Evolutionary conservation across 1,140 invertebrate species (phyloP).

Genomic region (Muscidifurax raptorellus): DNA sequence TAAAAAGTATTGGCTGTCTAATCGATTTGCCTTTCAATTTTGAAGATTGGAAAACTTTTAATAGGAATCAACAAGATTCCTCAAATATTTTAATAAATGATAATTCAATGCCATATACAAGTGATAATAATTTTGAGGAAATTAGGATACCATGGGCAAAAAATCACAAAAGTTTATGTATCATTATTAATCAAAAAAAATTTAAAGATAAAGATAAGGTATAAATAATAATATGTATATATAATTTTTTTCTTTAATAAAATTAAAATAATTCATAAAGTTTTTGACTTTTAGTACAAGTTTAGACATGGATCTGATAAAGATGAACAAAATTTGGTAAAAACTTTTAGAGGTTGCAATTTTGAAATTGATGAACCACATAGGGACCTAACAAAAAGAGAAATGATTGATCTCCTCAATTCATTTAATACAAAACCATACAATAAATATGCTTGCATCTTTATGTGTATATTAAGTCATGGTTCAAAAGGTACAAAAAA

Average conservation of each 20-base stretch:
- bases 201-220: slow-evolving; percentile 15
- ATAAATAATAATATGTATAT: too few species aligned
- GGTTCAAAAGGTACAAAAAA: slow-evolving; percentile 34
- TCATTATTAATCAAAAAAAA: slow-evolving; percentile 41
- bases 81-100: background rate
- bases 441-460: slow-evolving; percentile 39
- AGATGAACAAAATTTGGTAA: slow-evolving; percentile 34
- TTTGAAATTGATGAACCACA: slow-evolving; percentile 37
- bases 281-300: slow-evolving; percentile 9
- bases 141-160: slow-evolving; percentile 1
- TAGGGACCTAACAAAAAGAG: slow-evolving; percentile 23
- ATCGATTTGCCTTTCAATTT: slow-evolving; percentile 40
- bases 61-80: background rate
- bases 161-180: slow-evolving; percentile 29
- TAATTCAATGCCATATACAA: slow-evolving; percentile 4
- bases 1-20: slow-evolving; percentile 28
- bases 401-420: slow-evolving; percentile 34
- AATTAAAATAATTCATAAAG: background rate
- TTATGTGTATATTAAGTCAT: slow-evolving; percentile 49
- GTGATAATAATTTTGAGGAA: background rate
- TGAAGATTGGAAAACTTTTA: slow-evolving; percentile 22
- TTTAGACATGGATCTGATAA: slow-evolving; percentile 22
- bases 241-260: background rate
- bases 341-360: slow-evolving; percentile 33
- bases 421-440: slow-evolving; percentile 17